phyloP scores from a whole-genome alignment of 1,140 invertebrate species.

The Brachionus sp. region DNA sequence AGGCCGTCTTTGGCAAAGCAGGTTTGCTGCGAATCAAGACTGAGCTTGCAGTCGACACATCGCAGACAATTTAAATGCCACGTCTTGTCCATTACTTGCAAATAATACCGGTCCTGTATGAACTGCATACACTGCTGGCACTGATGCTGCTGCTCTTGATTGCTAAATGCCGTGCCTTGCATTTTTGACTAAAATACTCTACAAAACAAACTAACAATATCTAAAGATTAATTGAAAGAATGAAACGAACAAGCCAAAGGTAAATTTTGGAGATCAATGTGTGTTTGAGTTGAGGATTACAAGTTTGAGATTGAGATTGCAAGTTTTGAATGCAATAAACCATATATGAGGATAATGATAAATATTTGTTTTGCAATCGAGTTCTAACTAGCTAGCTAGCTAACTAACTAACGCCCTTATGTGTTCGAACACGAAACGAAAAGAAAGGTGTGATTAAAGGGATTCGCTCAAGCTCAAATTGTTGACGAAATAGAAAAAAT shows the following conservation, averaged over 20 bases:
- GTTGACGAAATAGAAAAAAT: neutral
- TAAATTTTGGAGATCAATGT: slow-evolving; percentile 24
- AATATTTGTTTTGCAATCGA: slow-evolving; percentile 6
- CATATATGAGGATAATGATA: neutral
- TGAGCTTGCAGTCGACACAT: slow-evolving; percentile 78
- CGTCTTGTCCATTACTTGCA: slow-evolving; percentile 78
- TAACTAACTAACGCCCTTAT: neutral
- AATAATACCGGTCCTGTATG: slow-evolving; percentile 79
- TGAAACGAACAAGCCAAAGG: neutral
- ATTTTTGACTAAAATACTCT: neutral
- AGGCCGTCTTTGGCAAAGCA: slow-evolving; percentile 88
- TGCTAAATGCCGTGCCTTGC: slow-evolving; percentile 14
- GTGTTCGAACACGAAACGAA: slow-evolving; percentile 9
- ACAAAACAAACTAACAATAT: slow-evolving; percentile 8
- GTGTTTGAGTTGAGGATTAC: slow-evolving; percentile 26
- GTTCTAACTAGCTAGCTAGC: too few species aligned
- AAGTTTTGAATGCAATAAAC: neutral
- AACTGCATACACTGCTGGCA: slow-evolving; percentile 25
- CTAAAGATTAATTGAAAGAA: neutral
- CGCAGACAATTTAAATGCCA: slow-evolving; percentile 82
- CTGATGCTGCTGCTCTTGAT: slow-evolving; percentile 3
- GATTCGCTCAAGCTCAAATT: neutral
- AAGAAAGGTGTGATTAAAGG: slow-evolving; percentile 15
- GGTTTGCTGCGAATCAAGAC: slow-evolving; percentile 80
- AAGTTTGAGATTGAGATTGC: neutral